These are phyloP conservation scores for Drosophila littoralis DNA, from an alignment of 1,140 invertebrate genomes.

Conservation along the genomic window DNA sequence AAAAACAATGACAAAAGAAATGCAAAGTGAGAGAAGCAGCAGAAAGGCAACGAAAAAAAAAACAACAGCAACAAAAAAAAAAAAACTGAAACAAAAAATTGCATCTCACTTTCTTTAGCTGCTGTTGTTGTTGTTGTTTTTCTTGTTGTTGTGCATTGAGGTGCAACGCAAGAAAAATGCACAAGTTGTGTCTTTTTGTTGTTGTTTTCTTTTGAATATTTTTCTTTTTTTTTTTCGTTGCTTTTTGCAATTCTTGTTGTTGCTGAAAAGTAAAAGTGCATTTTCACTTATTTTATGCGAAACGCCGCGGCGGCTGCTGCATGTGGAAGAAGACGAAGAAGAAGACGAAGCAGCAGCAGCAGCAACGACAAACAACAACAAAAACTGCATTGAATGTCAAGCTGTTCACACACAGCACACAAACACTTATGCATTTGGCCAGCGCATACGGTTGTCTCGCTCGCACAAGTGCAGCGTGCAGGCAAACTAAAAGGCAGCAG, in stretches of 20 bases:
- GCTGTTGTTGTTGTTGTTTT: conserved; percentile 21
- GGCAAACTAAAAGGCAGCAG: conserved; percentile 40
- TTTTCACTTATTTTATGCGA: conserved; percentile 83
- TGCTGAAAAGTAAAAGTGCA: conserved; percentile 84
- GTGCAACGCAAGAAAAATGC: conserved; percentile 57
- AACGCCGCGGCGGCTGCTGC: conserved; percentile 51
- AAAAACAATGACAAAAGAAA: conserved; percentile 69
- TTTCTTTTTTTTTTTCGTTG: neutral
- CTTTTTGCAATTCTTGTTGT: conserved; percentile 44
- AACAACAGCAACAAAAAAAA: conserved; percentile 8
- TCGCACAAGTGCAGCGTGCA: conserved; percentile 50
- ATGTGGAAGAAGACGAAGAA: conserved; percentile 27
- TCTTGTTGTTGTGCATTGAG: conserved; percentile 42
- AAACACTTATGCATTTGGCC: conserved; percentile 15
- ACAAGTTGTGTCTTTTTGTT: conserved; percentile 38
- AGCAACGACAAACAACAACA: conserved; percentile 42
- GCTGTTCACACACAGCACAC: conserved; percentile 60
- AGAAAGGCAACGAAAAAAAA: conserved; percentile 7
- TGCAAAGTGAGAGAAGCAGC: conserved; percentile 46
- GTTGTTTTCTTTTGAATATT: conserved; percentile 14
- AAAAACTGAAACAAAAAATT: conserved; percentile 55
- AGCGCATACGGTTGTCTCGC: conserved; percentile 54
- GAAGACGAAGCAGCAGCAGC: conserved; percentile 29
- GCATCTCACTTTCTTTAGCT: conserved; percentile 78
- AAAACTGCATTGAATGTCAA: conserved; percentile 83